These are phyloP conservation scores for Pogonocherus hispidulus DNA, from an alignment of 2,888 invertebrate species.

Conservation along the genomic window DNA sequence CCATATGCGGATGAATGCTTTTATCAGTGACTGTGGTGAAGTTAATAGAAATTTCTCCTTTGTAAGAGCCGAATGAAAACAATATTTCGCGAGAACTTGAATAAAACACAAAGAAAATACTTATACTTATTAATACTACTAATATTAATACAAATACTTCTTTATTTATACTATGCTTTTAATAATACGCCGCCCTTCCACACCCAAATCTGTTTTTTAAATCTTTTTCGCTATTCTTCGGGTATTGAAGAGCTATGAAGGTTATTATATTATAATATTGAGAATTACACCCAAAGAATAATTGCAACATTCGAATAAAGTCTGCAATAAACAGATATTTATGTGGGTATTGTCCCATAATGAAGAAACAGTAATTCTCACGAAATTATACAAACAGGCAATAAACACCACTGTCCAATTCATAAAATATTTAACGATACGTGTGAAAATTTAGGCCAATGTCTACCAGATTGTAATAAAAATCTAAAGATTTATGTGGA, in stretches of 20 bases:
- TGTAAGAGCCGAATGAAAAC: not conserved
- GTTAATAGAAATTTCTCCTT: conserved; percentile 13
- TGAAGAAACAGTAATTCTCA: not conserved
- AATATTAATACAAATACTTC: too few relatives aligned
- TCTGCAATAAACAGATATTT: not conserved
- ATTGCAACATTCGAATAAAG: not conserved
- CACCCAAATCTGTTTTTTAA: too few relatives aligned
- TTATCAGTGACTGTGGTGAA: not conserved
- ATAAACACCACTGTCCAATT: not conserved
- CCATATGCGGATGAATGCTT: conserved; percentile 12
- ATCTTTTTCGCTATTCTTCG: too few relatives aligned
- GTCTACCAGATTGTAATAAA: not conserved
- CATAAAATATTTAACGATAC: not conserved
- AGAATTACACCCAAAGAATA: too few relatives aligned
- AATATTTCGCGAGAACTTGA: not conserved
- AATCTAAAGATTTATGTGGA: not conserved
- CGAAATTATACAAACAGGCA: not conserved
- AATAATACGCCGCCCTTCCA: too few relatives aligned
- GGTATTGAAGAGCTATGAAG: too few relatives aligned
- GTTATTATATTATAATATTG: too few relatives aligned
- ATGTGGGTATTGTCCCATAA: not conserved
- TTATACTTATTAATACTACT: too few relatives aligned
- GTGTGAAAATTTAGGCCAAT: not conserved
- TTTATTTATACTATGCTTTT: too few relatives aligned
- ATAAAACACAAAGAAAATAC: too few relatives aligned